Percentiles rank a stretch among this genome's conserved stretches.
Conservation (phyloP, 2,888 invertebrate genomes). For the Noctua janthe region DNA sequence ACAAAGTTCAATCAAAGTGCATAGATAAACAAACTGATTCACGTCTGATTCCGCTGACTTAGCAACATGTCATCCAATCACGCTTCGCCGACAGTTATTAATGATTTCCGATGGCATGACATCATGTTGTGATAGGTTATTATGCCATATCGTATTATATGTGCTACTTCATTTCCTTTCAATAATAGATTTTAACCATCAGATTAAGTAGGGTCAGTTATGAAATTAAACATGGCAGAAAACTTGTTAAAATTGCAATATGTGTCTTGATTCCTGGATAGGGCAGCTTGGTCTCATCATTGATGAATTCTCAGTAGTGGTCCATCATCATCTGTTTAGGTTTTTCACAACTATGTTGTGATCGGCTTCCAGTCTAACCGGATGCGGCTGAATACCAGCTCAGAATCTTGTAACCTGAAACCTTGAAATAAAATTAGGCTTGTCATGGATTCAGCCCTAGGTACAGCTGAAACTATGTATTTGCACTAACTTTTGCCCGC, state of each 20-base stretch:
- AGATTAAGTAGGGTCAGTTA: not conserved
- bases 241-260: not conserved
- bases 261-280: not conserved
- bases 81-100: conserved; percentile 46
- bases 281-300: not conserved
- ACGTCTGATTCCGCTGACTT: conserved; percentile 55
- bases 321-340: not conserved
- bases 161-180: conserved; percentile 20
- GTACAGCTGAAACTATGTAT: not conserved
- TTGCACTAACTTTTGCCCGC: not conserved
- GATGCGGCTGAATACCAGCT: not conserved
- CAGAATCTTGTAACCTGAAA: not conserved
- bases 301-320: not conserved
- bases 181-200: conserved; percentile 3
- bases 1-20: conserved; percentile 54
- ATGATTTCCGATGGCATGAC: conserved; percentile 59
- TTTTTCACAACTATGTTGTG: not conserved
- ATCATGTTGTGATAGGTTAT: conserved; percentile 58
- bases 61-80: conserved; percentile 39
- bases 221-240: not conserved
- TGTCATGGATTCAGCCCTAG: not conserved
- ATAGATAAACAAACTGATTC: conserved; percentile 59
- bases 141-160: conserved; percentile 5
- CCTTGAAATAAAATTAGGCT: not conserved
- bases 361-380: not conserved